Conservation (phyloP, 2,113 vertebrate species). For the Procavia capensis region DNA sequence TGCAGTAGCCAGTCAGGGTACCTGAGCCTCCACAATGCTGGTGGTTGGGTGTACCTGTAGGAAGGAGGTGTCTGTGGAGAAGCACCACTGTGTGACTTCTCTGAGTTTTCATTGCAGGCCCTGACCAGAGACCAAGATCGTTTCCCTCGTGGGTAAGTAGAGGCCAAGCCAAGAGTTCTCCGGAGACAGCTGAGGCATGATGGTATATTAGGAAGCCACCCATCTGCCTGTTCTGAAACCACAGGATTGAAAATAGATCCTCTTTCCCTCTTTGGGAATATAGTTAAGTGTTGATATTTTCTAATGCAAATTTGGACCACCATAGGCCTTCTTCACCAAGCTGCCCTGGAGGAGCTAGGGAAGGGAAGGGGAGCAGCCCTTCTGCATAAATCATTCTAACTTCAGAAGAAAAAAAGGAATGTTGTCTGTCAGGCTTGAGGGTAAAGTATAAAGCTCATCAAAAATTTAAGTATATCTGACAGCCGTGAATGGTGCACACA, state of each 20-base stretch:
- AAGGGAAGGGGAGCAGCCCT: not conserved
- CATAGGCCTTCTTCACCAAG: constrained; percentile 19
- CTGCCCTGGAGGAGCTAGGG: not conserved
- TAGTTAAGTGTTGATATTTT: constrained; percentile 56
- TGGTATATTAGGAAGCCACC: constrained; percentile 64
- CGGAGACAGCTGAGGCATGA: not conserved
- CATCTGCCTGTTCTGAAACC: constrained; percentile 42
- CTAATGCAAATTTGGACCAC: constrained; percentile 39
- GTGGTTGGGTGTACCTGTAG: too few species aligned
- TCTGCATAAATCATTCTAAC: not conserved
- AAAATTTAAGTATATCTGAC: not conserved
- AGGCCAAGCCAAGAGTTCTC: not conserved
- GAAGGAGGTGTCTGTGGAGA: not conserved
- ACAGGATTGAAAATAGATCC: constrained; percentile 48
- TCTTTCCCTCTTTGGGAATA: constrained; percentile 52
- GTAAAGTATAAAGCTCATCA: constrained; percentile 12
- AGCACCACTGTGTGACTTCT: not conserved
- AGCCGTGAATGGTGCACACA: too few species aligned
- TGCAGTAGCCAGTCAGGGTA: fast-evolving
- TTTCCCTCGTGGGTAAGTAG: not conserved
- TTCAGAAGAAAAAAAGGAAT: not conserved
- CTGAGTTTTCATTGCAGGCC: not conserved
- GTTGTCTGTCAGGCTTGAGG: not conserved
- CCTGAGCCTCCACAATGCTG: not conserved
- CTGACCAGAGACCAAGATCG: not conserved